Evolutionary conservation across 2,888 invertebrate species (phyloP).

Genomic region (Tromatobia lineatoria): DNA sequence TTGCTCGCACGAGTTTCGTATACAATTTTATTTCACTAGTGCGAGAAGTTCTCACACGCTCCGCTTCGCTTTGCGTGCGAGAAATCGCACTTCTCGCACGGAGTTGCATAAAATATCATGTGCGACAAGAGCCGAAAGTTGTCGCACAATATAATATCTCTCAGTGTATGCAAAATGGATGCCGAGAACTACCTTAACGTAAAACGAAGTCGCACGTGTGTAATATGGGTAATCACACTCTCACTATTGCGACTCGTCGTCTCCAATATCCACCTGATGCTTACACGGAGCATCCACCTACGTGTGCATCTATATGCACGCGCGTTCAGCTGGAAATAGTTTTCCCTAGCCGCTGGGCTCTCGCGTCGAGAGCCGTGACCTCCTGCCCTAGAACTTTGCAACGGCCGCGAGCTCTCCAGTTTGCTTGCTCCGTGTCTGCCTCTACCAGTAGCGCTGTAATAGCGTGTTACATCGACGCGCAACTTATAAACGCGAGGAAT

Average conservation of each 20-base stretch:
- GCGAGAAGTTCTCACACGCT: too few relatives aligned
- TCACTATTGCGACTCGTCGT: neutral
- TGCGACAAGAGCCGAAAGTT: too few relatives aligned
- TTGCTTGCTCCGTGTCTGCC: conserved; percentile 13
- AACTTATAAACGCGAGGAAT: conserved; percentile 11
- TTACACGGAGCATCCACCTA: conserved; percentile 33
- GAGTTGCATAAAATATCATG: too few relatives aligned
- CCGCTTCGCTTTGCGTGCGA: too few relatives aligned
- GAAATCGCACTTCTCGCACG: too few relatives aligned
- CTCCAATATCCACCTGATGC: conserved; percentile 66
- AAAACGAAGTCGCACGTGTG: neutral
- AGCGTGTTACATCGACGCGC: conserved; percentile 20
- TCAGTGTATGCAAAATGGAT: too few relatives aligned
- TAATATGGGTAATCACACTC: neutral
- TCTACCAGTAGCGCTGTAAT: conserved; percentile 14
- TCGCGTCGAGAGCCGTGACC: conserved; percentile 63
- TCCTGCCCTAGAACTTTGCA: conserved; percentile 69
- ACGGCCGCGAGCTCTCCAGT: conserved; percentile 14
- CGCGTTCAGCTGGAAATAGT: conserved; percentile 56
- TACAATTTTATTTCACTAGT: too few relatives aligned
- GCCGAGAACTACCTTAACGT: neutral
- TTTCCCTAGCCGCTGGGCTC: conserved; percentile 50
- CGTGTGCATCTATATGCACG: conserved; percentile 19
- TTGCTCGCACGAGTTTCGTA: too few relatives aligned
- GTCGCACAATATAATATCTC: too few relatives aligned